These are phyloP conservation scores for Clarias pachynema DNA, from an alignment of 2,797 vertebrate species.

Conservation along the genomic window DNA sequence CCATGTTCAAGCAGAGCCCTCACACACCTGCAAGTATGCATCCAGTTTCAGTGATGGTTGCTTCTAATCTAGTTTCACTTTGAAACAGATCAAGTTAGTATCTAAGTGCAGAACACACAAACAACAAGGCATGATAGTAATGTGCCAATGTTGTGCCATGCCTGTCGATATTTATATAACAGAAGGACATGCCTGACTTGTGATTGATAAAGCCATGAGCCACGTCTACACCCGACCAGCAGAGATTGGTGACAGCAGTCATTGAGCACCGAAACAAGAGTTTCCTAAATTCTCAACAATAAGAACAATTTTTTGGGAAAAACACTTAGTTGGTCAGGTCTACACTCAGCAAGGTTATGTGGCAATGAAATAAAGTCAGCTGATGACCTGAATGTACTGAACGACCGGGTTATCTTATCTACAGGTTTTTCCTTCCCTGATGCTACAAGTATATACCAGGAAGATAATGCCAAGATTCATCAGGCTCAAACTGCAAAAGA, in stretches of 20 bases:
- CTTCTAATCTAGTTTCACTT: constrained; percentile 5
- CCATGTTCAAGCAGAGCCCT: constrained; percentile 83
- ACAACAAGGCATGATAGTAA: background rate
- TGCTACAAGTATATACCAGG: too few relatives aligned
- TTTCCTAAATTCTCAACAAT: too few relatives aligned
- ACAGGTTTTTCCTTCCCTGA: too few relatives aligned
- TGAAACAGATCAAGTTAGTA: background rate
- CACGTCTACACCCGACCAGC: background rate
- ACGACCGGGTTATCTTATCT: too few relatives aligned
- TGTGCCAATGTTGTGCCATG: constrained; percentile 1
- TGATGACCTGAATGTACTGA: too few relatives aligned
- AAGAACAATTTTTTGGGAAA: background rate
- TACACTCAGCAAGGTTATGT: too few relatives aligned
- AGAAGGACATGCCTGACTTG: background rate
- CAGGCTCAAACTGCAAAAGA: too few relatives aligned
- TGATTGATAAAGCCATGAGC: background rate
- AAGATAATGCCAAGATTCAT: too few relatives aligned
- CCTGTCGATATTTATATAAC: background rate
- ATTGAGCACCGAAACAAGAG: too few relatives aligned
- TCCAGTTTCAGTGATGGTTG: constrained; percentile 64
- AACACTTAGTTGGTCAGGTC: background rate
- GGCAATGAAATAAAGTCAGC: too few relatives aligned
- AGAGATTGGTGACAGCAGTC: background rate
- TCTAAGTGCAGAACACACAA: background rate
- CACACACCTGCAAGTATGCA: constrained; percentile 79